Base-by-base conservation (phyloP, 1,140 invertebrate genomes). In the Zophobas morio region DNA sequence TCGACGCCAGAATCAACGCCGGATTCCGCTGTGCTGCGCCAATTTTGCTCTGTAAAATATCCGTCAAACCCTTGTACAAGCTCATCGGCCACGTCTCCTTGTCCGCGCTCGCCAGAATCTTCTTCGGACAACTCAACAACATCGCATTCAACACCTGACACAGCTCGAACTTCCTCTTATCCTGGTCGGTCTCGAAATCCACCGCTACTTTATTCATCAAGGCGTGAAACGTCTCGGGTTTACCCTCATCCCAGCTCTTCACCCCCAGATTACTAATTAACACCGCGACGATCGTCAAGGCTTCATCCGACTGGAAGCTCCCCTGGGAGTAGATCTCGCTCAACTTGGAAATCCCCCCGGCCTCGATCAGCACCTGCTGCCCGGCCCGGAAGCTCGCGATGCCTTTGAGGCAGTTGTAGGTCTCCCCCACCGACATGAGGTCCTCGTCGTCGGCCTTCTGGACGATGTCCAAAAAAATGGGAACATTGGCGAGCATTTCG, bases 141-240 rank as follows among this genome's bases (percentile, higher is more conserved):
- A 97, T 87, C 32, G 92, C 91, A 81, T 93, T 91, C 8, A 97
- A 86, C 75, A 95, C 92, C 1, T 89, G 87, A 81, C 94, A 95
- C 6, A 97, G 85, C 84, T 96, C 93, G 88, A 97, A 97, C 86
- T 98, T 97, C 71, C 93, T 88, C 82, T 96, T 94, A 32, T 92
- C 93, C 70, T 96, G 91, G 86, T 97, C 95, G 0, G 92, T 94
- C 81, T 95, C 93, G 88, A 97, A 96, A 84, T 97, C 95, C 3
- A 95, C 84, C 1, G 94, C 90, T 75, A 97, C 93, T 87, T 95
- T 93, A 80, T 95, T 94, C 36, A 97, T 88, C n/a, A 97, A 88
- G 0, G 92, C 90, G 85, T 95, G 93, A 84, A 96, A 96, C 0
- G 92, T 90, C 80, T 92, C 92, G 0, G 92, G 90, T 77, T 91